A percentile compares a stretch with the other conserved stretches of the same genome.
Conservation (phyloP, 53 echinoderm and acorn worm species). For the Luidia sarsii region DNA sequence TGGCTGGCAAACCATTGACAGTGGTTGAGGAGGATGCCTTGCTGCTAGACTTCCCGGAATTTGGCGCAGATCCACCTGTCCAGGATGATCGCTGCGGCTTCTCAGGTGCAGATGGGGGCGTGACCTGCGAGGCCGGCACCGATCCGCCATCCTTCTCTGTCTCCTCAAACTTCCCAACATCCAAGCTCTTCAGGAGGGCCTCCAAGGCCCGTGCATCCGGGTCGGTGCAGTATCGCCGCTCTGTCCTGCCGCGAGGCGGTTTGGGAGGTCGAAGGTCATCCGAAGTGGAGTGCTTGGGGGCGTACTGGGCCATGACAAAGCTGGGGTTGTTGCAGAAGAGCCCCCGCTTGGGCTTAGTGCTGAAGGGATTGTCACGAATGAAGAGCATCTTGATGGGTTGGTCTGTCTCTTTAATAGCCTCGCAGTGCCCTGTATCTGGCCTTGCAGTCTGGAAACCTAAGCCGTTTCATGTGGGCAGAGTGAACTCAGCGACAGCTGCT, state of each 20-base stretch:
- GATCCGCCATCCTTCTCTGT: neutral
- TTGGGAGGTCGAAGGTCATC: conserved; percentile 69
- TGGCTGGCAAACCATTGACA: neutral
- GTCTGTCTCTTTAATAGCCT: too few species aligned
- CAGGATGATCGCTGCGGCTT: conserved; percentile 34
- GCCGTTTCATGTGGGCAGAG: neutral
- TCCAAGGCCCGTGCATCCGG: conserved; percentile 45
- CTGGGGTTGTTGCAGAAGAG: conserved; percentile 81
- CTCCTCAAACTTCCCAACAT: conserved; percentile 21
- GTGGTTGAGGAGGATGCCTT: too few species aligned
- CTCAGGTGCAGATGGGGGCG: conserved; percentile 2
- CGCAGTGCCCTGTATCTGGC: neutral
- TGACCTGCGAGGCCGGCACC: neutral
- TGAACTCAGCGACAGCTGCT: conserved; percentile 23
- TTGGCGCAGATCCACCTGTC: conserved; percentile 15
- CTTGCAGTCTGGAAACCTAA: neutral
- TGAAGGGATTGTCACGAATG: conserved; percentile 63
- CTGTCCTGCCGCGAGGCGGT: conserved; percentile 59
- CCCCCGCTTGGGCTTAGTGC: conserved; percentile 48
- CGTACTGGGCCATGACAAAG: conserved; percentile 85
- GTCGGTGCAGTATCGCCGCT: conserved; percentile 57
- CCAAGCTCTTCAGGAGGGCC: conserved; percentile 12
- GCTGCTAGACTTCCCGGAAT: neutral
- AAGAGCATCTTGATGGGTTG: conserved; percentile 49
- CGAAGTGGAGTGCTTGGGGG: conserved; percentile 58